These are phyloP conservation scores for Aphelinus certus DNA, from an alignment of 1,140 invertebrate genomes.

Conservation along the genomic window DNA sequence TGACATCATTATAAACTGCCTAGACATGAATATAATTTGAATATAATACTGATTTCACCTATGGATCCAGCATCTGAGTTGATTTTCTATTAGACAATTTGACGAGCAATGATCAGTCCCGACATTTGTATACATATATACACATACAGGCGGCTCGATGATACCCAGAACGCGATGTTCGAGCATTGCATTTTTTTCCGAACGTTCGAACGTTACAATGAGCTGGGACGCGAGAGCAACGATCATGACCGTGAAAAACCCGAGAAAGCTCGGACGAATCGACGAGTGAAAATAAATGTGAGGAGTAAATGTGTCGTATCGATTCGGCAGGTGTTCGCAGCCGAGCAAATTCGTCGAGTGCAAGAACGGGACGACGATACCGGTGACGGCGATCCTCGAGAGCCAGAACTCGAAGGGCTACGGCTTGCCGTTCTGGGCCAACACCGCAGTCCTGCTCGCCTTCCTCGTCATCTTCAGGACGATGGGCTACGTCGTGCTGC, in stretches of 20 bases:
- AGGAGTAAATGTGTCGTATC: too few species aligned
- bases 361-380: conserved; percentile 71
- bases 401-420: conserved; percentile 66
- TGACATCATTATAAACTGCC: too few species aligned
- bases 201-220: too few species aligned
- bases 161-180: too few species aligned
- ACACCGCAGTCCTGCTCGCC: conserved; percentile 77
- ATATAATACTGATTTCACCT: too few species aligned
- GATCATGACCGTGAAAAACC: not conserved
- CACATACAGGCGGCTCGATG: too few species aligned
- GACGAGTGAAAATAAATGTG: not conserved
- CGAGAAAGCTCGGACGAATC: not conserved
- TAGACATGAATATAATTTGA: too few species aligned
- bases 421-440: conserved; percentile 76
- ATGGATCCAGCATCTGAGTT: too few species aligned
- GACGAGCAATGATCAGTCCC: too few species aligned
- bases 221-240: not conserved
- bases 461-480: conserved; percentile 80
- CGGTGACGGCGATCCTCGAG: conserved; percentile 75
- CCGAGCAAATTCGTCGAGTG: conserved; percentile 77
- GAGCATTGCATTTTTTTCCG: too few species aligned
- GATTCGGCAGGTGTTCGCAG: conserved; percentile 69
- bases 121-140: too few species aligned
- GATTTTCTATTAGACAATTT: too few species aligned
- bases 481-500: conserved; percentile 79